Evolutionary conservation across 2,113 vertebrate genomes (phyloP).

Genomic region (Galbula dea): DNA sequence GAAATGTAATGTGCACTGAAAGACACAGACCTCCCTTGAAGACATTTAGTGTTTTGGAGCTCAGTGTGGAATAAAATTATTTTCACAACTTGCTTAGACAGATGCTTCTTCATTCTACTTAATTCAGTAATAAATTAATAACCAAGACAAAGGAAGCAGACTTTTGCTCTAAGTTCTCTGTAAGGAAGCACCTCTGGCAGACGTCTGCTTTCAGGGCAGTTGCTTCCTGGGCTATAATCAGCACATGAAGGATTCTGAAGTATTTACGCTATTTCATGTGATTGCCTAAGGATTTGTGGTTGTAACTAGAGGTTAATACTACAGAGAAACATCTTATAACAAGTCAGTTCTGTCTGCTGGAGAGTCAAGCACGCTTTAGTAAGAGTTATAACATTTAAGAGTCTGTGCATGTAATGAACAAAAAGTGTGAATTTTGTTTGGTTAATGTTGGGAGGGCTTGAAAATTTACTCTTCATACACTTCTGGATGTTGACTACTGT

Average conservation of each 20-base stretch:
- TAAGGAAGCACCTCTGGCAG: conserved; percentile 18
- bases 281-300: neutral
- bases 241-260: conserved; percentile 10
- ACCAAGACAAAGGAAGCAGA: conserved; percentile 33
- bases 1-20: neutral
- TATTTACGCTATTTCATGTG: neutral
- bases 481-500: conserved; percentile 71
- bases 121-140: conserved; percentile 12
- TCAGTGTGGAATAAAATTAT: conserved; percentile 3
- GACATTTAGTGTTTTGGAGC: neutral
- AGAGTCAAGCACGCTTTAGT: conserved; percentile 25
- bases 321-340: conserved; percentile 7
- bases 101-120: conserved; percentile 23
- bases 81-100: conserved; percentile 23
- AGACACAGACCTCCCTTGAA: conserved; percentile 6
- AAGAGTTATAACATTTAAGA: conserved; percentile 17
- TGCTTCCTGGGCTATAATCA: neutral
- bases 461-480: conserved; percentile 52
- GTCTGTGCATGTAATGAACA: conserved; percentile 69
- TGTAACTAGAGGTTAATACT: conserved; percentile 12
- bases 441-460: conserved; percentile 54
- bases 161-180: neutral
- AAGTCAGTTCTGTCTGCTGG: conserved; percentile 41
- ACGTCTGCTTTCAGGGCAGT: conserved; percentile 15
- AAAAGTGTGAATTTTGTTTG: conserved; percentile 49